Evolutionary conservation across 2,888 invertebrate species (phyloP).

Genomic region (Philereme transversata): DNA sequence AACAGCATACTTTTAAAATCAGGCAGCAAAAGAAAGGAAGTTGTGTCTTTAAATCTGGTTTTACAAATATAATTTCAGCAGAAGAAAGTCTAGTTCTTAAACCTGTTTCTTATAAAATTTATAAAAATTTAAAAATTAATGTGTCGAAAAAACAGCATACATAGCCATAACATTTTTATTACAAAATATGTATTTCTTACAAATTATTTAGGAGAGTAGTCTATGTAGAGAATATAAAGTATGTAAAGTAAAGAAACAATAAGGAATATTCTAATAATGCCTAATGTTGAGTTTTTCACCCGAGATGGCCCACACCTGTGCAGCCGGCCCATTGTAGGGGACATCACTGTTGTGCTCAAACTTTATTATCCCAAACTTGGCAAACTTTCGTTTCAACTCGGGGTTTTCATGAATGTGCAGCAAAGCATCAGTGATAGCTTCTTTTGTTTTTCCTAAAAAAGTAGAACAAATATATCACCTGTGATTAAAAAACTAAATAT

Average conservation of each 20-base stretch:
- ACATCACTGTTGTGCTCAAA: constrained; percentile 72
- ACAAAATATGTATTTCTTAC: constrained; percentile 8
- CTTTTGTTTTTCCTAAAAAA: constrained; percentile 70
- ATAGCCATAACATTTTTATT: constrained; percentile 9
- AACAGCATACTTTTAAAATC: constrained; percentile 54
- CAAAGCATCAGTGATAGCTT: constrained; percentile 67
- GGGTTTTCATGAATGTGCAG: constrained; percentile 63
- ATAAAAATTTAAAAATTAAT: constrained; percentile 5
- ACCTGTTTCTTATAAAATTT: not conserved
- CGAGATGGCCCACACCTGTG: constrained; percentile 79
- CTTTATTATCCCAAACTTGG: constrained; percentile 77
- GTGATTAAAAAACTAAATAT: no score
- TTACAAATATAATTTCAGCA: constrained; percentile 49
- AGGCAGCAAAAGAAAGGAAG: constrained; percentile 54
- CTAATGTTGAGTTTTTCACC: constrained; percentile 78
- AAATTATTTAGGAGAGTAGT: constrained; percentile 64
- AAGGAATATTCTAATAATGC: constrained; percentile 79
- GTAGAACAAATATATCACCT: constrained; percentile 5
- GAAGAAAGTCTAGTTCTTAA: not conserved
- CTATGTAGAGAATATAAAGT: constrained; percentile 73
- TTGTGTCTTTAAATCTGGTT: constrained; percentile 57
- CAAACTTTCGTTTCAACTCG: constrained; percentile 71
- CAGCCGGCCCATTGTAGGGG: constrained; percentile 77
- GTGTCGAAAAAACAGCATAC: not conserved
- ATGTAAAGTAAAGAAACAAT: constrained; percentile 69